phyloP scores from a whole-genome alignment of 1,140 invertebrate species.

The Drosophila nasuta region DNA sequence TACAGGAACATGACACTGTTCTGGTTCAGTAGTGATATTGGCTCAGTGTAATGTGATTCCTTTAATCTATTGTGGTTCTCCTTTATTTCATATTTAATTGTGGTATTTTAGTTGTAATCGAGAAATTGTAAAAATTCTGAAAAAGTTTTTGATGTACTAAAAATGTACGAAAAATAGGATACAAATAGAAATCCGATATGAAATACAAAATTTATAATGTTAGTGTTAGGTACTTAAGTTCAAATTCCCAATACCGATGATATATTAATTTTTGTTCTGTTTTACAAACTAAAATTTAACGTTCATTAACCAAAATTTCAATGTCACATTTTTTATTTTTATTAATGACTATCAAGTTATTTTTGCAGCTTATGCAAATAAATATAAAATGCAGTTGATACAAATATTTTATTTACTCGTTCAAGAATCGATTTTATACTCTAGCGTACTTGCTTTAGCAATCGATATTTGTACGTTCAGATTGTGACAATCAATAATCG shows the following conservation, averaged over 20 bases:
- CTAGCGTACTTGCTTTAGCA: background rate
- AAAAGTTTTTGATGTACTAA: background rate
- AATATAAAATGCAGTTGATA: background rate
- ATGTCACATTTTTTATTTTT: background rate
- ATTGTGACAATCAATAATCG: background rate
- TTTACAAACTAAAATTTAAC: conserved; percentile 49
- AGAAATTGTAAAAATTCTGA: conserved; percentile 28
- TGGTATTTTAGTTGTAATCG: conserved; percentile 58
- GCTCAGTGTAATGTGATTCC: background rate
- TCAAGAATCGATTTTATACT: background rate
- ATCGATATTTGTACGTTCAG: background rate
- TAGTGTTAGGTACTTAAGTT: conserved; percentile 54
- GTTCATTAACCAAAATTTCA: conserved; percentile 29
- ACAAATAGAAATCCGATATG: conserved; percentile 3
- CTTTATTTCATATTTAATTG: conserved; percentile 47
- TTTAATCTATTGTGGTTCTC: background rate
- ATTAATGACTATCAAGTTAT: background rate
- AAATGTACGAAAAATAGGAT: background rate
- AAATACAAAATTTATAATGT: conserved; percentile 57
- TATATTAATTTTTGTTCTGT: conserved; percentile 49
- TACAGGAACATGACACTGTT: conserved; percentile 93
- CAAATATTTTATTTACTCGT: too few species aligned
- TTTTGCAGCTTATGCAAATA: background rate
- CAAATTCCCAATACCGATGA: conserved; percentile 42
- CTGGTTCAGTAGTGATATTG: conserved; percentile 84